Base-by-base conservation (phyloP, 2,888 invertebrate species). In the Nephrotoma flavescens region DNA sequence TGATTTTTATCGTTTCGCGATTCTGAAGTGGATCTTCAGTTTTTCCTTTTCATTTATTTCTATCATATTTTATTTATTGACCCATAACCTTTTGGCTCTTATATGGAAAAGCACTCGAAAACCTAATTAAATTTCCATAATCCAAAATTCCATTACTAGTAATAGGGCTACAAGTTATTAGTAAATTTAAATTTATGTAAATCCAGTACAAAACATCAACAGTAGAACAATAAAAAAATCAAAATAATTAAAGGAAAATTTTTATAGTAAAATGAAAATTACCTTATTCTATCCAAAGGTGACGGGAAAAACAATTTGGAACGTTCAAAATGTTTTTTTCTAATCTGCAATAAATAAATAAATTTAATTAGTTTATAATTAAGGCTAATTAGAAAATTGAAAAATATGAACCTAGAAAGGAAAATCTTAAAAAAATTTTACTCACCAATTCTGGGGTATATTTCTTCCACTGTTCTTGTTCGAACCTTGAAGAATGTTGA, bases 241-340 rank as follows among this genome's bases (percentile, higher is more conserved):
- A 41, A 57, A 57, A 42, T 4, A 2, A 19, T 15, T 0, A 15
- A 57, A 52, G 52, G 31, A 71, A 71, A 31, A 71, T 31, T n/a
- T 41, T 2, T 41, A 84, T 84, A 47, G 0, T 47, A n/a, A 41
- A 44, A 41, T 45, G 19, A 31, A 83, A 41, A 41, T 87, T 87
- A 87, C 87, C 87, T 87, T 44, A 87, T 86, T 57, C 86, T 57
- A 41, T 87, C 87, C 45, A 87, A 86, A 86, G 87, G 86, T 44
- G 87, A 87, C 4, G 86, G 87, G 12, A 86, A 86, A 83, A 83
- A 52, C 3, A 86, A 86, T 86, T 44, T 86, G n/a, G 44, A 12
- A 41, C 44, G 41, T 41, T 86, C 45, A n/a, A 19, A 47, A 5
- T 47, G 44, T 86, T 45, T 86, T 12, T 86, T 45, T 45, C 44